These are phyloP conservation scores for Nymphalis io DNA, from an alignment of 1,140 invertebrate genomes.

Conservation along the genomic window DNA sequence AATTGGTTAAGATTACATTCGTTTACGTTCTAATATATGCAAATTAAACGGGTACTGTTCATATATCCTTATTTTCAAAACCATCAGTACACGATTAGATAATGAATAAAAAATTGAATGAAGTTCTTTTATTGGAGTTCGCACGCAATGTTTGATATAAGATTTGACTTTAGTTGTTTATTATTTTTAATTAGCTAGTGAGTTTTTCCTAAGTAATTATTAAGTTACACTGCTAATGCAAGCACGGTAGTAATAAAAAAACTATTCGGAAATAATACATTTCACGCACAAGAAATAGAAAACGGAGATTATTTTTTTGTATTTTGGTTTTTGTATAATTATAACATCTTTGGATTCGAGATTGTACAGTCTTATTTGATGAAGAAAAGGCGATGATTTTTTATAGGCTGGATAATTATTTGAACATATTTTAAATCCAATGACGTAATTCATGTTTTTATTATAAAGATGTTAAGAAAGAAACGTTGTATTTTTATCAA, in stretches of 20 bases:
- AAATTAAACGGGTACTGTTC: not conserved
- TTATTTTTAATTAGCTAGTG: not conserved
- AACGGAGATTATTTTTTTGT: too few relatives aligned
- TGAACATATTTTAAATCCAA: too few relatives aligned
- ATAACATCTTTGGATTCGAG: too few relatives aligned
- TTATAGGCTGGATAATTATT: too few relatives aligned
- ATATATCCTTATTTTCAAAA: not conserved
- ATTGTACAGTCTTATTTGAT: too few relatives aligned
- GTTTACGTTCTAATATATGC: conserved; percentile 1
- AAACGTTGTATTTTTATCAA: not conserved
- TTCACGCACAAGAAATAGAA: too few relatives aligned
- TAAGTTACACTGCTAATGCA: too few relatives aligned
- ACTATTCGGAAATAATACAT: too few relatives aligned
- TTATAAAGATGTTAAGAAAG: not conserved
- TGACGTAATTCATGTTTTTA: not conserved
- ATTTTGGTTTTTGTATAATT: too few relatives aligned
- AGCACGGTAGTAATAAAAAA: too few relatives aligned
- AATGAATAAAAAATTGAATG: conserved; percentile 1
- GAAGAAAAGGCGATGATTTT: too few relatives aligned
- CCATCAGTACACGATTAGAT: not conserved
- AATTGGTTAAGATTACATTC: not conserved
- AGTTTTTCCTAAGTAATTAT: not conserved
- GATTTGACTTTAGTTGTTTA: not conserved
- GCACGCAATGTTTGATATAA: not conserved
- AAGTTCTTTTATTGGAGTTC: not conserved